phyloP scores from a whole-genome alignment of 2,888 invertebrate genomes.

The Pseudolycoriella hygida region DNA sequence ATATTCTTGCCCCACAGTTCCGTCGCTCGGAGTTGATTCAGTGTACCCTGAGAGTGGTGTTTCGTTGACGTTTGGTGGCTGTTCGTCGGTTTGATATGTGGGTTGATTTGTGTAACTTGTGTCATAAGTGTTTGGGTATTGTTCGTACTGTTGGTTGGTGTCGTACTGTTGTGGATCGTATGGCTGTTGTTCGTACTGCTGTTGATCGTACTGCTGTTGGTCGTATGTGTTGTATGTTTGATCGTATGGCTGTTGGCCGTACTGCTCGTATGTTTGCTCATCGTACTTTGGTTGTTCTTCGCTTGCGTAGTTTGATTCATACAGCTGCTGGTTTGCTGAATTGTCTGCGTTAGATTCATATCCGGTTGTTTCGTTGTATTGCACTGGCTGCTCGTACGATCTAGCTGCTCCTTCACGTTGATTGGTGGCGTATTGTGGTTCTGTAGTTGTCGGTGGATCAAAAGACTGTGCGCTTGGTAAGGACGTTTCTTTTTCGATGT shows the following conservation, averaged over 20 bases:
- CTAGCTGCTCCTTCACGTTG: not conserved
- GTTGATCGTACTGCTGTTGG: conserved; percentile 20
- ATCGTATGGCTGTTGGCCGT: conserved; percentile 23
- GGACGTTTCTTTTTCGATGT: not conserved
- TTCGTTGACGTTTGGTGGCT: too few relatives aligned
- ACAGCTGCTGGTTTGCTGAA: not conserved
- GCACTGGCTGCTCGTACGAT: not conserved
- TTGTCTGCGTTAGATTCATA: not conserved
- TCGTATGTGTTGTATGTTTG: conserved; percentile 12
- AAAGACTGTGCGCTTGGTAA: not conserved
- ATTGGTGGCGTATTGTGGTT: not conserved
- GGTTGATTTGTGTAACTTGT: not conserved
- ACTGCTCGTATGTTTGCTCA: conserved; percentile 13
- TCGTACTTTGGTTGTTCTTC: not conserved
- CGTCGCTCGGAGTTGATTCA: conserved; percentile 27
- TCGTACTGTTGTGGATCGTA: conserved; percentile 14
- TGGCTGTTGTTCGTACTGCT: conserved; percentile 18
- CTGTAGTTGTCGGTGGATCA: not conserved
- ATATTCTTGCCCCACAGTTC: conserved; percentile 25
- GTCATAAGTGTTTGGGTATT: conserved; percentile 5
- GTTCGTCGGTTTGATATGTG: too few relatives aligned
- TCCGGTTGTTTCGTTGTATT: not conserved
- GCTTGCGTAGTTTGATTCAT: not conserved
- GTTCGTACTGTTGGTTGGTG: conserved; percentile 4
- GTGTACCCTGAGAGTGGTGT: conserved; percentile 14